These are phyloP conservation scores for Nothura maculosa DNA, from an alignment of 2,797 vertebrate species.

Conservation along the genomic window DNA sequence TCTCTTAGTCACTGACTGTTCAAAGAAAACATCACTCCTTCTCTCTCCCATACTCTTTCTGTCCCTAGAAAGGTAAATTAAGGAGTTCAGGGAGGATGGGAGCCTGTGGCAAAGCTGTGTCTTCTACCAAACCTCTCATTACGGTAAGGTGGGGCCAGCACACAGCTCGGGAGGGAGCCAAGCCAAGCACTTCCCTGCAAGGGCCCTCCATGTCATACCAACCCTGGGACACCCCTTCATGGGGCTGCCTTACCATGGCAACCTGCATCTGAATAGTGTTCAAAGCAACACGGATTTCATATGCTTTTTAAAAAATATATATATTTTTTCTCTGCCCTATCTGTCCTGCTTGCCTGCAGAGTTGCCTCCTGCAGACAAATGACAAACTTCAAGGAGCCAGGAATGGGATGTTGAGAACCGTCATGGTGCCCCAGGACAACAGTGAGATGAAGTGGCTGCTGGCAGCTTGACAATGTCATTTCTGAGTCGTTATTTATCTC, in stretches of 20 bases:
- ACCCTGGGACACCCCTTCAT: neutral
- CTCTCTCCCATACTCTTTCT: neutral
- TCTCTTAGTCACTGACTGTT: neutral
- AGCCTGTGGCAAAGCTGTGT: neutral
- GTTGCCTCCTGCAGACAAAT: neutral
- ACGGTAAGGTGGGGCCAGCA: slow-evolving; percentile 9
- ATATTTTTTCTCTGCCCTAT: neutral
- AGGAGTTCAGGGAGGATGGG: neutral
- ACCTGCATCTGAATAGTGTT: neutral
- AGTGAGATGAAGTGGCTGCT: neutral
- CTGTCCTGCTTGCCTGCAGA: neutral
- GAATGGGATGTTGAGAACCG: neutral
- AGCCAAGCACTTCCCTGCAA: neutral
- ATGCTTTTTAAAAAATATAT: no score
- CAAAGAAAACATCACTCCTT: neutral
- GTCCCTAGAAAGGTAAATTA: neutral
- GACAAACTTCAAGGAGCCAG: neutral
- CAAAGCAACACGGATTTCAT: neutral
- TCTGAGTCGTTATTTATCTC: neutral
- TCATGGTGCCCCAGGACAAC: neutral
- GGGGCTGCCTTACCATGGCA: slow-evolving; percentile 5
- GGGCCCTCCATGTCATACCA: neutral
- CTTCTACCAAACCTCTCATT: slow-evolving; percentile 5
- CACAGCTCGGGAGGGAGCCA: neutral
- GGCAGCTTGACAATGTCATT: neutral